Evolutionary conservation across 2,797 vertebrate genomes (phyloP).

Genomic region (Morelia viridis): DNA sequence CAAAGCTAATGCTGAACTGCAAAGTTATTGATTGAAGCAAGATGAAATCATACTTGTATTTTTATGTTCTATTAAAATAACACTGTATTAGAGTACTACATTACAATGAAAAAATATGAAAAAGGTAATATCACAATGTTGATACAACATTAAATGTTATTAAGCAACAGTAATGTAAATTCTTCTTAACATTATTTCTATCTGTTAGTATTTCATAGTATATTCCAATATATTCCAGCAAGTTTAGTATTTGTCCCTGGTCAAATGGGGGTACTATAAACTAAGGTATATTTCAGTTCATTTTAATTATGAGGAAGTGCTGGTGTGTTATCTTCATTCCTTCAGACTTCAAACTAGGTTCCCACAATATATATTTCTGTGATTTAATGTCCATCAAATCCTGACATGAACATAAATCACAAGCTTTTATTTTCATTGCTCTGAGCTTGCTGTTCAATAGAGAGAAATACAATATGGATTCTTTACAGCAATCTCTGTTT

Average conservation of each 20-base stretch:
- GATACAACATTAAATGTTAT: neutral
- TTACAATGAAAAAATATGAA: neutral
- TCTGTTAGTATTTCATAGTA: neutral
- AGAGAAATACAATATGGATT: neutral
- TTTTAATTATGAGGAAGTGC: neutral
- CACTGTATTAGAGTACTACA: neutral
- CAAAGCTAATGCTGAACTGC: neutral
- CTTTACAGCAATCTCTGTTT: neutral
- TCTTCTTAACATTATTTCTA: neutral
- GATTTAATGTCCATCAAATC: neutral
- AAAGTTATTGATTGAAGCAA: neutral
- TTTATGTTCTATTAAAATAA: neutral
- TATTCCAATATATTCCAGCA: neutral
- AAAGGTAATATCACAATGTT: neutral
- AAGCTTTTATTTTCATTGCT: neutral
- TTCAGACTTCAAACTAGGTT: neutral
- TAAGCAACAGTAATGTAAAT: neutral
- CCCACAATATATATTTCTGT: neutral
- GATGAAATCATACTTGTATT: neutral
- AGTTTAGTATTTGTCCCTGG: neutral
- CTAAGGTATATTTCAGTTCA: neutral
- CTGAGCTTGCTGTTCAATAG: neutral
- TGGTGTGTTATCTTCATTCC: neutral
- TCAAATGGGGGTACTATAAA: neutral
- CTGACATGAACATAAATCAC: neutral